phyloP scores from a whole-genome alignment of 1,140 invertebrate species.

The Aphaenogaster ashmeadi region DNA sequence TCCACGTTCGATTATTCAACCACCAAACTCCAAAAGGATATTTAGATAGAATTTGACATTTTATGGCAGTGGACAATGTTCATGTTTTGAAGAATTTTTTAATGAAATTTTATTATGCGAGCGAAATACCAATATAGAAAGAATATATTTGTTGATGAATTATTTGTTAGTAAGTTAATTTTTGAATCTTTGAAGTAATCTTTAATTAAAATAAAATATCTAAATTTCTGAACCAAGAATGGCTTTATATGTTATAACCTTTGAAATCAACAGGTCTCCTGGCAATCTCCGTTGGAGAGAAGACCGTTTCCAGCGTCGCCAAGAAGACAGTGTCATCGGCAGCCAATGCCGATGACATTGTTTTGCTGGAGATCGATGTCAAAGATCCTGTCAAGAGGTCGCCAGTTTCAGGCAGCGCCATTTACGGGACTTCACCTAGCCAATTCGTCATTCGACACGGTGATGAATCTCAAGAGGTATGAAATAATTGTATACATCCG shows the following conservation, averaged over 20 bases:
- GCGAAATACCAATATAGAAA: neutral
- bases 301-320: slow-evolving; percentile 76
- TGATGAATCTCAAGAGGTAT: slow-evolving; percentile 85
- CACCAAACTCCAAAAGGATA: slow-evolving; percentile 11
- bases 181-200: neutral
- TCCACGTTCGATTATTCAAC: slow-evolving; percentile 61
- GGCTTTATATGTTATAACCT: neutral
- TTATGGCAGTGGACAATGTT: neutral
- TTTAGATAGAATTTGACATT: neutral
- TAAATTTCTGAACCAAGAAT: neutral
- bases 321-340: slow-evolving; percentile 72
- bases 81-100: neutral
- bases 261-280: slow-evolving; percentile 79
- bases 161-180: neutral
- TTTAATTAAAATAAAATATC: slow-evolving; percentile 11
- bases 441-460: slow-evolving; percentile 84
- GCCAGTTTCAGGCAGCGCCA: slow-evolving; percentile 80
- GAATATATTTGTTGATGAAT: neutral
- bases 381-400: slow-evolving; percentile 85
- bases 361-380: slow-evolving; percentile 84
- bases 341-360: slow-evolving; percentile 80
- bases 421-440: slow-evolving; percentile 82
- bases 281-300: slow-evolving; percentile 81
- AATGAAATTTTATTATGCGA: neutral
- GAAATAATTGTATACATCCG: neutral